Percentiles rank a stretch among this genome's conserved stretches.
These are phyloP conservation scores for Spodoptera littoralis DNA, from an alignment of 2,888 invertebrate species.

Conservation along the genomic window DNA sequence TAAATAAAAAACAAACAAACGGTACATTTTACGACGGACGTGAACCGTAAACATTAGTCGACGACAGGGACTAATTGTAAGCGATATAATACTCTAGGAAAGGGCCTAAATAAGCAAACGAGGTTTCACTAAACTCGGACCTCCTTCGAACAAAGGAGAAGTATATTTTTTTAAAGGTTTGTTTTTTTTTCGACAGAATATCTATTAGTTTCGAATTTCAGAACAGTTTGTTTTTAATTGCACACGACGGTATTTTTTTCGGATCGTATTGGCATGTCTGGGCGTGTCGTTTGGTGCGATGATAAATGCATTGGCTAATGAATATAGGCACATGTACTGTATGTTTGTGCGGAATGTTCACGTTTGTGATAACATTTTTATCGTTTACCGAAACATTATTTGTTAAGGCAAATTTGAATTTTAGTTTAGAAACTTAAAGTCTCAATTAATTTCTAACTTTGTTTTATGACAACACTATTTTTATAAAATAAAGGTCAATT, in stretches of 20 bases:
- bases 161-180: conserved; percentile 4
- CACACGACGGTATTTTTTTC: not conserved
- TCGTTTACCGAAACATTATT: too few species aligned
- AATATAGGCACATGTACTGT: too few species aligned
- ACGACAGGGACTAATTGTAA: conserved; percentile 62
- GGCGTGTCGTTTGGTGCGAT: too few species aligned
- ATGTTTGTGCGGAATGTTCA: too few species aligned
- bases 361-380: too few species aligned
- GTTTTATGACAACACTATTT: too few species aligned
- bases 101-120: conserved; percentile 56
- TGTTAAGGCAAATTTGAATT: too few species aligned
- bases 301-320: too few species aligned
- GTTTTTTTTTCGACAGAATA: not conserved
- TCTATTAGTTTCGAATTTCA: conserved; percentile 21
- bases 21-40: conserved; percentile 43
- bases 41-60: conserved; percentile 47
- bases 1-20: conserved; percentile 49
- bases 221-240: not conserved
- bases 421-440: too few species aligned
- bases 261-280: too few species aligned
- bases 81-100: conserved; percentile 59
- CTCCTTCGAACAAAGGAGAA: conserved; percentile 1
- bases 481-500: too few species aligned
- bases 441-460: too few species aligned
- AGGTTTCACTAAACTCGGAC: conserved; percentile 24